Evolutionary conservation across 2,888 invertebrate species (phyloP), one percentile per base, ranked within the genome.

Genomic region (Thelaira solivaga): DNA sequence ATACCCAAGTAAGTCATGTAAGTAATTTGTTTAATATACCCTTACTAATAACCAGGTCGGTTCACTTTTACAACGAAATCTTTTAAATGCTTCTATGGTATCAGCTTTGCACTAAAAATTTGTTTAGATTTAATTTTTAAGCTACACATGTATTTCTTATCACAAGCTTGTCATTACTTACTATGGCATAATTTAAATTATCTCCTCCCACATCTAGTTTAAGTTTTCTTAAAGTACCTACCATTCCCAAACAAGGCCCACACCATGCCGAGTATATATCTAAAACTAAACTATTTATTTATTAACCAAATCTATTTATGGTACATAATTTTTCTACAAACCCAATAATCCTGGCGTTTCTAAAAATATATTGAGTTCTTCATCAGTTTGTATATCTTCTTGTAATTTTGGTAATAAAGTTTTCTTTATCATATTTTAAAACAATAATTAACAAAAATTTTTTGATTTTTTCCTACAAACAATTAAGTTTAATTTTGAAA

Each of bases 221-320:
- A 80, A 97, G 91, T 89, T 95, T 95, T 87, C 95, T 94, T 82
- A 97, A 90, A 86, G 93, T 94, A 51, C 94, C 94, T 61, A 94
- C 90, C 94, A 97, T 95, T 24, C 95, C 95, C 71, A 92, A 88
- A 85, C 97, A 97, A 0, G 97, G 96, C 0, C 97, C 97, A 85
- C 95, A 95, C 97, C 97, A 97, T 79, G 95, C 95, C 7, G 96
- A 94, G 88, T 95, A 97, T n/a, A 97, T 92, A 87, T 97, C 97
- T 72, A 96, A 91, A 77, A 97, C 95, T 94, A 84, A 2, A 39
- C 47, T 49, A 11, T 6, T 18, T 16, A 10, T 34, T 2, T 20
- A 0, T 20, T 0, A 43, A 11, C 10, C 5, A 18, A 53, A 3
- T 11, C 16, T 10, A 10, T 13, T n/a, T 24, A 2, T 41, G 26